A percentile compares a stretch with the other conserved stretches of the same genome.
Conservation (phyloP, 2,113 vertebrate genomes). For the Cochlearius cochlearius region DNA sequence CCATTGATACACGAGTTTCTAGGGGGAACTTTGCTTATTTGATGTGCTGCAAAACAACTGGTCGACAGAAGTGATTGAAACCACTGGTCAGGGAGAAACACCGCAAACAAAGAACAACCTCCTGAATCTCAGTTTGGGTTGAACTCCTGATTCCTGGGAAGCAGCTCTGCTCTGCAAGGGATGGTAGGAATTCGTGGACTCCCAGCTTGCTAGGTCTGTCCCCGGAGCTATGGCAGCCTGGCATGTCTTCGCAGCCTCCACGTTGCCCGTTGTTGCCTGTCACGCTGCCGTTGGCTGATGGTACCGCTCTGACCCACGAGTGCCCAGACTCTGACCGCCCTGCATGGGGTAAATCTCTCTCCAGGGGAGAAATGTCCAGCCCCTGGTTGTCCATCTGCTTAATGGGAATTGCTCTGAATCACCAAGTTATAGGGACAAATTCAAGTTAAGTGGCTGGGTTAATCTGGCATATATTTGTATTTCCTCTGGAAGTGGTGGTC, state of each 20-base stretch:
- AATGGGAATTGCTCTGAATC: not conserved
- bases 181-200: not conserved
- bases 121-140: not conserved
- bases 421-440: not conserved
- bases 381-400: not conserved
- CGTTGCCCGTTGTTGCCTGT: fast-evolving
- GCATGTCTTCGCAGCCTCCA: not conserved
- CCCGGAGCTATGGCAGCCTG: not conserved
- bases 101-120: not conserved
- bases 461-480: not conserved
- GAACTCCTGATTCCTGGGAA: not conserved
- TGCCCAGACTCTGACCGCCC: fast-evolving
- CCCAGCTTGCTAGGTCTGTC: not conserved
- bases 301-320: not conserved
- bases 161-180: not conserved
- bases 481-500: not conserved
- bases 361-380: not conserved
- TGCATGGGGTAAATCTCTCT: not conserved
- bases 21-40: not conserved
- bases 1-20: not conserved
- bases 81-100: not conserved
- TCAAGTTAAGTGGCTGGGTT: not conserved
- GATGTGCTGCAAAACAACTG: not conserved
- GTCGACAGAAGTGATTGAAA: not conserved
- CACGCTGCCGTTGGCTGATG: fast-evolving